Conservation (phyloP, 92 coral and sea anemone genomes). For the Metridium senile region DNA sequence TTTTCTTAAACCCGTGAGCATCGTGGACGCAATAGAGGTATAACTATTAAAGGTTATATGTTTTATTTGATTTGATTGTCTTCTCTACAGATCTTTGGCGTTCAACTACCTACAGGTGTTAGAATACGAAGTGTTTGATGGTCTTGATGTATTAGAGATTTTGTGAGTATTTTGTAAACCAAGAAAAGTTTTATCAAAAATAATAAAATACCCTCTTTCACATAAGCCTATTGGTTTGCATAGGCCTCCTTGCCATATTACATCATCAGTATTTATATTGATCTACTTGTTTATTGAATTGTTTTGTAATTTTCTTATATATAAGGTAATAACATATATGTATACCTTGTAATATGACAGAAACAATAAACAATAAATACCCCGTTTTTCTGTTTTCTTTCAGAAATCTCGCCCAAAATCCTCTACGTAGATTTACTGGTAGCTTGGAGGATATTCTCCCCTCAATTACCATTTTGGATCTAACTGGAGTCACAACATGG, state of each 20-base stretch:
- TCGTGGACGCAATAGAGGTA: too few relatives aligned
- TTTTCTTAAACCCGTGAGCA: too few relatives aligned
- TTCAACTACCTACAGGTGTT: slow-evolving; percentile 1
- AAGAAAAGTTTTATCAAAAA: not conserved
- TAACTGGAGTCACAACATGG: not conserved
- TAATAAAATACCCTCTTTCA: too few relatives aligned
- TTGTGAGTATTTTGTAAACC: not conserved
- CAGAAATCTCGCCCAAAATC: slow-evolving; percentile 34
- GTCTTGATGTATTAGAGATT: not conserved
- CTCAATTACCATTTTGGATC: not conserved
- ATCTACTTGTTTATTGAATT: too few relatives aligned
- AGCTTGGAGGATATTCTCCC: slow-evolving; percentile 1
- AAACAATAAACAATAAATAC: too few relatives aligned
- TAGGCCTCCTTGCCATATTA: too few relatives aligned
- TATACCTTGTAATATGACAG: too few relatives aligned
- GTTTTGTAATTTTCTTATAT: too few relatives aligned
- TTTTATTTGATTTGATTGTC: not conserved
- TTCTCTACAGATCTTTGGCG: slow-evolving; percentile 20
- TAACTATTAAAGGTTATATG: too few relatives aligned
- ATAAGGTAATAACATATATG: too few relatives aligned
- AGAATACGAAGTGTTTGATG: slow-evolving; percentile 4
- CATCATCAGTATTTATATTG: too few relatives aligned
- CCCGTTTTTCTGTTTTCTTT: not conserved
- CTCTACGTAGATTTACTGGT: slow-evolving; percentile 26
- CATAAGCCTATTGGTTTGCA: too few relatives aligned